These are phyloP conservation scores for Drosophila cognata DNA, from an alignment of 2,888 invertebrate genomes.

Conservation along the genomic window DNA sequence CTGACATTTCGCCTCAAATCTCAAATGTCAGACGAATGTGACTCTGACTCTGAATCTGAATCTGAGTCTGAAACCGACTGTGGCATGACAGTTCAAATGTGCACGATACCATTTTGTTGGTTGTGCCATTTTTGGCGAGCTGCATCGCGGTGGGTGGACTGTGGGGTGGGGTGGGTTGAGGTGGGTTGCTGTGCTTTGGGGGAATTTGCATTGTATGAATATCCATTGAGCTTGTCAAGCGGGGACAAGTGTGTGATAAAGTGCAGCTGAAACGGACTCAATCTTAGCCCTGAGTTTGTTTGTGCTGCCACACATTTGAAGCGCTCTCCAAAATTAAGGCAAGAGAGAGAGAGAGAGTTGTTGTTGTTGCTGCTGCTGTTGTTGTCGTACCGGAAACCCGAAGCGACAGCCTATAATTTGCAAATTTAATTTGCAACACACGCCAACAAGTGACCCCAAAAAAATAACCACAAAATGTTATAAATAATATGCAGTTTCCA, in stretches of 20 bases:
- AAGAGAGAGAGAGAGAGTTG: neutral
- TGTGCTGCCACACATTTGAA: constrained; percentile 68
- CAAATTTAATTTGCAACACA: constrained; percentile 82
- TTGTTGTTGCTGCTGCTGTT: constrained; percentile 24
- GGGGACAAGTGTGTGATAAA: constrained; percentile 64
- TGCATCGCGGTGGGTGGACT: neutral
- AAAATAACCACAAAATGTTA: constrained; percentile 70
- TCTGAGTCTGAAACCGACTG: constrained; percentile 20
- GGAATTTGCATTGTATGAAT: constrained; percentile 51
- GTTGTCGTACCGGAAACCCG: constrained; percentile 70
- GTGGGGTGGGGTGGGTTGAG: neutral
- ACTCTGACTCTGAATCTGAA: constrained; percentile 22
- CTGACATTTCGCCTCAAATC: constrained; percentile 79
- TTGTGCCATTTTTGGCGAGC: constrained; percentile 62
- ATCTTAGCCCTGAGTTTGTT: constrained; percentile 57
- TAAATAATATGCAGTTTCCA: constrained; percentile 74
- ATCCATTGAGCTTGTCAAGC: constrained; percentile 73
- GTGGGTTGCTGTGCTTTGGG: neutral
- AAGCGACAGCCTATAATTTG: constrained; percentile 80
- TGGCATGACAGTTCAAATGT: constrained; percentile 78
- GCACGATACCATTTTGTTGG: constrained; percentile 68
- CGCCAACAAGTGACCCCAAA: constrained; percentile 81
- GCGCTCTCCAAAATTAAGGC: constrained; percentile 22
- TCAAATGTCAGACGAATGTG: constrained; percentile 71
- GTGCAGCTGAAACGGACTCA: constrained; percentile 58